Percentiles rank a stretch among this genome's conserved stretches.
Evolutionary conservation across 2,888 invertebrate genomes (phyloP).

Genomic region (Drosophila imparisetae): DNA sequence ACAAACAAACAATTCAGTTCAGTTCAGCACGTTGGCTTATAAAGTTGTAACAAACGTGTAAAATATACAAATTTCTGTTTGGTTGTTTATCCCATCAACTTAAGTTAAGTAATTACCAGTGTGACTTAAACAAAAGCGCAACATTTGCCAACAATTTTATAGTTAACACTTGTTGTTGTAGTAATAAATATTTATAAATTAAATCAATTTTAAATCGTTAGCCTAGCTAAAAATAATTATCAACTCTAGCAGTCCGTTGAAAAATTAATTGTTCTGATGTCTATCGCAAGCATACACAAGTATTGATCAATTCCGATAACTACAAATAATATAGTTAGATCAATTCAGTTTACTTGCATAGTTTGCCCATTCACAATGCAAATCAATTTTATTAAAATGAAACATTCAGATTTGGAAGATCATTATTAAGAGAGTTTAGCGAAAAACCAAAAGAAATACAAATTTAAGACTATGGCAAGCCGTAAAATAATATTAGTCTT

Average conservation of each 20-base stretch:
- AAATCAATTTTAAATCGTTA: conserved; percentile 1
- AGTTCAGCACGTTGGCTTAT: conserved; percentile 71
- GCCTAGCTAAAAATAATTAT: conserved; percentile 13
- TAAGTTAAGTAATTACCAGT: conserved; percentile 39
- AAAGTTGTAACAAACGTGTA: conserved; percentile 71
- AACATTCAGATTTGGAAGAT: background rate
- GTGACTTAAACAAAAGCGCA: conserved; percentile 31
- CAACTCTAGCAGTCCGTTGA: conserved; percentile 1
- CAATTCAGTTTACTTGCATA: background rate
- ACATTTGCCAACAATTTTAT: conserved; percentile 33
- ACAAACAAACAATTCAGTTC: conserved; percentile 67
- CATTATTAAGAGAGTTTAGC: too few relatives aligned
- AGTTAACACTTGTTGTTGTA: conserved; percentile 4
- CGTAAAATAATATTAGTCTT: background rate
- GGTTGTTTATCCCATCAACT: conserved; percentile 24
- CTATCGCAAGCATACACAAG: conserved; percentile 19
- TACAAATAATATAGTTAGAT: conserved; percentile 16
- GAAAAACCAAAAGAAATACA: background rate
- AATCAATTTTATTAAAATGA: background rate
- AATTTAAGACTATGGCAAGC: background rate
- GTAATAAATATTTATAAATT: conserved; percentile 2
- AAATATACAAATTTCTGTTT: conserved; percentile 46
- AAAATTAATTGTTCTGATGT: background rate
- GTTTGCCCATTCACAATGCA: conserved; percentile 3
- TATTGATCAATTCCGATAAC: conserved; percentile 19